Conservation (phyloP, 92 coral and sea anemone genomes). For the Virgularia gustaviana region DNA sequence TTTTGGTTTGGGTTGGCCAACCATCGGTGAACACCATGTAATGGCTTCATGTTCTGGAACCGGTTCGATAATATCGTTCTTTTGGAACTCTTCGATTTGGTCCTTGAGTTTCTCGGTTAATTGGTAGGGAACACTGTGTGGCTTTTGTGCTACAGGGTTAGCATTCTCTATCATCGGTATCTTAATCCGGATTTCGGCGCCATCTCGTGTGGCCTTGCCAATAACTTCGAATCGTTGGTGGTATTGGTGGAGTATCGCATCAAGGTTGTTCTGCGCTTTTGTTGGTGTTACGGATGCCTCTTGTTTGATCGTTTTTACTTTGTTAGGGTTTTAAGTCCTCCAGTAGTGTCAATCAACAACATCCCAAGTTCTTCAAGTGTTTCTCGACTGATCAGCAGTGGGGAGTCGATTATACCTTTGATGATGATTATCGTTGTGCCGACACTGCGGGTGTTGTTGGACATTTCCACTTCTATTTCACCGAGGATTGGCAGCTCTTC, state of each 20-base stretch:
- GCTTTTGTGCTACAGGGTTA: constrained; percentile 44
- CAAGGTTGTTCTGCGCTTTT: not conserved
- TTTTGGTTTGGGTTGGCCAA: constrained; percentile 56
- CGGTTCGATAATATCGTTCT: constrained; percentile 41
- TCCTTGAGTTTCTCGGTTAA: constrained; percentile 41
- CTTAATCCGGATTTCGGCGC: constrained; percentile 29
- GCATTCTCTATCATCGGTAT: constrained; percentile 48
- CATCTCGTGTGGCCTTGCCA: constrained; percentile 39
- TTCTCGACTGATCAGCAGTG: constrained; percentile 54
- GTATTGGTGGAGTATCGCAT: not conserved
- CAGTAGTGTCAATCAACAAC: constrained; percentile 54
- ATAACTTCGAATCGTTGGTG: constrained; percentile 31
- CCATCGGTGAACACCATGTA: constrained; percentile 45
- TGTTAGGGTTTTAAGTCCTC: constrained; percentile 54
- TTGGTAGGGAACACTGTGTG: constrained; percentile 45
- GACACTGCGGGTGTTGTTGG: constrained; percentile 46
- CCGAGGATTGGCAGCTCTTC: constrained; percentile 59
- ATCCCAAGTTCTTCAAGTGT: constrained; percentile 60
- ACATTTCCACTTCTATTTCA: constrained; percentile 42
- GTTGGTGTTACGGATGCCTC: not conserved
- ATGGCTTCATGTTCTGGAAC: constrained; percentile 52
- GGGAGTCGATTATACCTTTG: constrained; percentile 59
- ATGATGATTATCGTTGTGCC: constrained; percentile 43
- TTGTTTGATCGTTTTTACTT: not conserved
- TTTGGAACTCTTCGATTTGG: not conserved